Evolutionary conservation across 1,140 invertebrate genomes (phyloP).

Genomic region (Phenacoccus solenopsis): DNA sequence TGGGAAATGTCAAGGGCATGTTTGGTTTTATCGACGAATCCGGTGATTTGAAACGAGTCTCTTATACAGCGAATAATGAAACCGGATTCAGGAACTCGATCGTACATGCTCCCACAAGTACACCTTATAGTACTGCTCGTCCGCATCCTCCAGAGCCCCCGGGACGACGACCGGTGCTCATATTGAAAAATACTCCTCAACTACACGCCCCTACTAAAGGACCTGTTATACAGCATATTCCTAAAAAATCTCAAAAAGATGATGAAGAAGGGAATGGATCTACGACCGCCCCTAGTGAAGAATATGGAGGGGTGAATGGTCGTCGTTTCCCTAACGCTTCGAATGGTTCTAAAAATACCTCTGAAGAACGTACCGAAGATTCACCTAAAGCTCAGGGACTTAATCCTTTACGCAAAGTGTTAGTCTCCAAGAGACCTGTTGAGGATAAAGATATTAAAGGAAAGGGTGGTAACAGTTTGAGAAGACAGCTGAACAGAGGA

Average conservation of each 20-base stretch:
- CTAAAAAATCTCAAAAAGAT: constrained; percentile 23
- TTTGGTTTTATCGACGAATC: constrained; percentile 71
- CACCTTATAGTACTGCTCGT: neutral
- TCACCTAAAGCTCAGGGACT: constrained; percentile 7
- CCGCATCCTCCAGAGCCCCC: constrained; percentile 29
- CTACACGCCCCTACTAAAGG: constrained; percentile 24
- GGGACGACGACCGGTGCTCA: constrained; percentile 24
- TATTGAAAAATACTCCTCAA: constrained; percentile 22
- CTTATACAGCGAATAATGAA: constrained; percentile 51
- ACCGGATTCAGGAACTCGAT: constrained; percentile 35
- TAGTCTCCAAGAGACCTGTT: constrained; percentile 36
- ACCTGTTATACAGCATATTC: constrained; percentile 26
- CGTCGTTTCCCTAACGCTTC: constrained; percentile 31
- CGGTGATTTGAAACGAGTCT: constrained; percentile 69
- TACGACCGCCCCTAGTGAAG: constrained; percentile 35
- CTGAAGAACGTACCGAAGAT: constrained; percentile 35
- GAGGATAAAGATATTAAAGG: constrained; percentile 34
- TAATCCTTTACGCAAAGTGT: constrained; percentile 31
- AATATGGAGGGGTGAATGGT: constrained; percentile 26
- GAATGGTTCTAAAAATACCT: constrained; percentile 34
- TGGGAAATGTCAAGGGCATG: constrained; percentile 71
- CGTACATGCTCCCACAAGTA: constrained; percentile 29
- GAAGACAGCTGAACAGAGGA: constrained; percentile 40
- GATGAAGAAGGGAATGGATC: neutral
- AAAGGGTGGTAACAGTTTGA: constrained; percentile 38